Base-by-base conservation (phyloP, 2,113 vertebrate species). In the Clarias batrachus region DNA sequence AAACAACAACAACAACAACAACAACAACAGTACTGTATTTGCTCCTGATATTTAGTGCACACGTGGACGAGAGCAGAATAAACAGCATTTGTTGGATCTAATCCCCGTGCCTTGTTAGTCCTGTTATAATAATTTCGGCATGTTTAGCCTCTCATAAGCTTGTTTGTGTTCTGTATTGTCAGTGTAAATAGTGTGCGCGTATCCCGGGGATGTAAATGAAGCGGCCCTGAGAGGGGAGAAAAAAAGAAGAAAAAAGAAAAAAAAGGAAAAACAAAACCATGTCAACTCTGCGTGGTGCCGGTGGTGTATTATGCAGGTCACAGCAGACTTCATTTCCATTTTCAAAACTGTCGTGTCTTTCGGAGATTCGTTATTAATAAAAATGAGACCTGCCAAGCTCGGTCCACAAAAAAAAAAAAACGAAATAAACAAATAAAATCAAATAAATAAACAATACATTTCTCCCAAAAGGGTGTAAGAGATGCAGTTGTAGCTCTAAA, bases 321-420 rank as follows among this genome's bases (percentile, higher is more conserved):
- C 66, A 62, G 65, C 77, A 78, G 85, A 77, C 85, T 37, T 87
- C 79, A 85, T 87, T 87, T 81, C 66, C 82, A 85, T 87, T 86
- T 84, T 25, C 82, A 52, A 41, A 63, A 82, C 82, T 84, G n/a
- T 54, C 52, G 9, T n/a, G 17, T 77, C 23, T 54, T 77, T 52
- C 23, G 21, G 23, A 2, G 41, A 41, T 41, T 65, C 65, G 56
- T 74, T 48, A 65, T 70, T 74, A 66, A 60, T 30, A 60, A 54
- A 73, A 63, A 17, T 48, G 30, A 81, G 78, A 33, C 57, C 27
- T 37, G 27, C 74, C 52, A 56, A 57, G 76, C 6, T 27, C 1
- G 76, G n/a, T 30, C n/a, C 27, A n/a, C 1, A 66, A 66, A 33
- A 19, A 7, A 41, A 41, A 5, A 41, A 48, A 48, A 6, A 48